Evolutionary conservation across 2,113 vertebrate species (phyloP).

Genomic region (Halichoerus grypus): DNA sequence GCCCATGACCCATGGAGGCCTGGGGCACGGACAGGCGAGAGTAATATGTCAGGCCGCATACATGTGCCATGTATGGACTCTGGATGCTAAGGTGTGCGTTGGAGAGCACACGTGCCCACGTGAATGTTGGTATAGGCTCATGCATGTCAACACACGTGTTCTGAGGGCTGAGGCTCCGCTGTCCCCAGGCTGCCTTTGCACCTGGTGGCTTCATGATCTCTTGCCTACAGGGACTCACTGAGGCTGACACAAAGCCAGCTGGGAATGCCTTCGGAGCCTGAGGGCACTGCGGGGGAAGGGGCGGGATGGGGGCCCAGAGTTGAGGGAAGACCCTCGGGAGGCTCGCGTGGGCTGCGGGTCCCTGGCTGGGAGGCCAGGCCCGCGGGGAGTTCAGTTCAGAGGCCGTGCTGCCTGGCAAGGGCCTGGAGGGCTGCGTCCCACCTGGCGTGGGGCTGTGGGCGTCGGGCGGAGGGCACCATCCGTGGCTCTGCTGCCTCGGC

Average conservation of each 20-base stretch:
- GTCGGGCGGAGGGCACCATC: conserved; percentile 90
- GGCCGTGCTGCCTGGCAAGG: conserved; percentile 59
- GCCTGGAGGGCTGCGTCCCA: conserved; percentile 89
- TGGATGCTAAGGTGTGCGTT: not conserved
- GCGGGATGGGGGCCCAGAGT: not conserved
- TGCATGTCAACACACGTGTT: not conserved
- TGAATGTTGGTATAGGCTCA: not conserved
- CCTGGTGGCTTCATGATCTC: conserved; percentile 51
- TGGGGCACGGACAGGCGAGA: not conserved
- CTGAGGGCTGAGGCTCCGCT: not conserved
- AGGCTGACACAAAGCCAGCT: conserved; percentile 43
- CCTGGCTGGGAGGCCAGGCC: not conserved
- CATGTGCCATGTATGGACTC: not conserved
- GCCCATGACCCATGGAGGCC: not conserved
- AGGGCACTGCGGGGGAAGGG: conserved; percentile 34
- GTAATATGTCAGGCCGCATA: not conserved
- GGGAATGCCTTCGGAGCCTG: conserved; percentile 54
- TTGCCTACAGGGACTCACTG: conserved; percentile 59
- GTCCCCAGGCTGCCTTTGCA: conserved; percentile 59
- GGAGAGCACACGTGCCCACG: not conserved
- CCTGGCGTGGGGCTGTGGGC: conserved; percentile 94
- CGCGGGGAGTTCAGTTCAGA: not conserved
- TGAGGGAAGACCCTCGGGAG: not conserved
- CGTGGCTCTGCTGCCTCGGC: conserved; percentile 95
- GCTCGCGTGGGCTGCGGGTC: not conserved